Evolutionary conservation across 2,888 invertebrate genomes (phyloP).

Genomic region (Adelphocoris suturalis): DNA sequence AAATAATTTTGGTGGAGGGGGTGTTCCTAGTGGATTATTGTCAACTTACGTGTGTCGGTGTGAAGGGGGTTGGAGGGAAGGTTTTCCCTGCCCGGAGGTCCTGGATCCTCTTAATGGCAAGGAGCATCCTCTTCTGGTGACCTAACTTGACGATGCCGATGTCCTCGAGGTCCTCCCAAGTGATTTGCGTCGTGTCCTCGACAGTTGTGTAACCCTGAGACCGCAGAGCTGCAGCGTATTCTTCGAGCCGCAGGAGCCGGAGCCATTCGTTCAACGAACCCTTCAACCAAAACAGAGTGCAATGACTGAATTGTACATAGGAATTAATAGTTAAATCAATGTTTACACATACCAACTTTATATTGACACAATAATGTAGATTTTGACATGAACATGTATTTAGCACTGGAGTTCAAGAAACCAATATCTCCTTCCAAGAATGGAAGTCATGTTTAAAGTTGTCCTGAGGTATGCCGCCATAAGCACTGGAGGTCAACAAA

Average conservation of each 20-base stretch:
- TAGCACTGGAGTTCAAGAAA: too few relatives aligned
- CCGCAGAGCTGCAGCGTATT: slow-evolving; percentile 93
- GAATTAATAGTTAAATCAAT: too few relatives aligned
- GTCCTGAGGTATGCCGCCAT: too few relatives aligned
- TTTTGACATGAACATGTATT: too few relatives aligned
- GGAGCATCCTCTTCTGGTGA: slow-evolving; percentile 98
- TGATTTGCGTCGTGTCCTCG: slow-evolving; percentile 95
- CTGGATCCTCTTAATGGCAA: slow-evolving; percentile 97
- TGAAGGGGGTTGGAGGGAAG: slow-evolving; percentile 77
- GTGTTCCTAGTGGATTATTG: too few relatives aligned
- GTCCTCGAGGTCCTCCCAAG: slow-evolving; percentile 99
- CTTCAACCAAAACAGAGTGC: slow-evolving; percentile 79
- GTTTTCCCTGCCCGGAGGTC: slow-evolving; percentile 92
- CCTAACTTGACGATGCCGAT: slow-evolving; percentile 95
- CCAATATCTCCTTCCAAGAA: too few relatives aligned
- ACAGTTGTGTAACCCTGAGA: slow-evolving; percentile 96
- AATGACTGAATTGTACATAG: not conserved
- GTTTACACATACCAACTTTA: too few relatives aligned
- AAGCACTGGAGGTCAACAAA: too few relatives aligned
- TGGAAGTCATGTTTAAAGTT: too few relatives aligned
- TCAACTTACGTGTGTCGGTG: slow-evolving; percentile 77
- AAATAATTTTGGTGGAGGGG: too few relatives aligned
- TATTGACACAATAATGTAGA: too few relatives aligned
- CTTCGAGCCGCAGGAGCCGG: slow-evolving; percentile 91
- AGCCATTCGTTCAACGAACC: slow-evolving; percentile 97